Conservation (phyloP, 2,888 invertebrate genomes). For the Tuta absoluta region DNA sequence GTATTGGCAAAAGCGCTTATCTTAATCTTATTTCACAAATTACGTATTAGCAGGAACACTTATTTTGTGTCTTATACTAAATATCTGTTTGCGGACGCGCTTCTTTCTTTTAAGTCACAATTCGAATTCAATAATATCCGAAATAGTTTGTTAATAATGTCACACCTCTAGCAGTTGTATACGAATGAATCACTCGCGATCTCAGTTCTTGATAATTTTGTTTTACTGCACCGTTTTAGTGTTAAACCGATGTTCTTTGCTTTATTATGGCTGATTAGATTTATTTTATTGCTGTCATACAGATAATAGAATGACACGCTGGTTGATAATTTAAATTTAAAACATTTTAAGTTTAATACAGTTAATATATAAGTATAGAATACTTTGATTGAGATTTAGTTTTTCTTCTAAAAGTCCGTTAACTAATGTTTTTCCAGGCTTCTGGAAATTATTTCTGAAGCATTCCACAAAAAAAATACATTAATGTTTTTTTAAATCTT, state of each 20-base stretch:
- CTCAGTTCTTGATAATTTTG: conserved; percentile 36
- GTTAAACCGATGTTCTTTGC: conserved; percentile 46
- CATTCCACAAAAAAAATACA: too few relatives aligned
- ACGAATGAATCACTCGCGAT: conserved; percentile 27
- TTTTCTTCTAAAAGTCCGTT: too few relatives aligned
- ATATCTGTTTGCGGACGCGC: background rate
- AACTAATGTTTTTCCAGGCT: too few relatives aligned
- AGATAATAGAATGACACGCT: background rate
- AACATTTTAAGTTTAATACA: conserved; percentile 1
- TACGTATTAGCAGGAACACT: too few relatives aligned
- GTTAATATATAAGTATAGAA: too few relatives aligned
- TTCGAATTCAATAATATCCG: background rate
- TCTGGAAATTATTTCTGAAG: too few relatives aligned
- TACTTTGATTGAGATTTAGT: too few relatives aligned
- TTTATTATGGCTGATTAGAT: conserved; percentile 43
- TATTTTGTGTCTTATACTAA: background rate
- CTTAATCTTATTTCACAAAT: too few relatives aligned
- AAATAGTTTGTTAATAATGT: background rate
- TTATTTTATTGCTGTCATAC: conserved; percentile 47
- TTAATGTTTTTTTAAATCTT: too few relatives aligned
- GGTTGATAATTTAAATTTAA: background rate
- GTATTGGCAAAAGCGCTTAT: too few relatives aligned
- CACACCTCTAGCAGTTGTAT: background rate
- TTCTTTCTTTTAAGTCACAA: background rate
- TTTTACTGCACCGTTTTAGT: conserved; percentile 55